These are phyloP conservation scores for Agapornis canus DNA, from an alignment of 2,797 vertebrate genomes.

Conservation along the genomic window DNA sequence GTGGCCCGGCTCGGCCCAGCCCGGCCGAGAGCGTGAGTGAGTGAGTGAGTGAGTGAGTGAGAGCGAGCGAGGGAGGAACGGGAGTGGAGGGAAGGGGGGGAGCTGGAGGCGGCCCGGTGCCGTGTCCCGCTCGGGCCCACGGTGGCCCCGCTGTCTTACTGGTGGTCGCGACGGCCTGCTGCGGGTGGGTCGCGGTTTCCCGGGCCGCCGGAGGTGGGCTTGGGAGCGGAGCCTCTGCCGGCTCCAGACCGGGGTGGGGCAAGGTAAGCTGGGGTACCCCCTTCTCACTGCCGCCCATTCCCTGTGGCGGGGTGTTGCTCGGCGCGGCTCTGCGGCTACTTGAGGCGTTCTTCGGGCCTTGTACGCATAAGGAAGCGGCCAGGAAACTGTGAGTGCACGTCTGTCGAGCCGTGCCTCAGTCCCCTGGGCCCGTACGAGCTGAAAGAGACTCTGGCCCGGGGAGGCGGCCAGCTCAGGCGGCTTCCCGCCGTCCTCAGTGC, in stretches of 20 bases:
- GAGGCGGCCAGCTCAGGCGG: neutral
- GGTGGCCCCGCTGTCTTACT: neutral
- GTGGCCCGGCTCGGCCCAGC: neutral
- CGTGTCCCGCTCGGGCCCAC: neutral
- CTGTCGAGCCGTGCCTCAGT: accelerated
- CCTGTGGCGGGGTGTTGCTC: accelerated
- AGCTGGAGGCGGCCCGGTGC: no score
- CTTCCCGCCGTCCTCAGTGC: accelerated
- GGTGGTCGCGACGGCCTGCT: no score
- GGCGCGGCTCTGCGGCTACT: neutral
- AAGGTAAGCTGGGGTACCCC: neutral
- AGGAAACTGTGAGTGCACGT: neutral
- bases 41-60: neutral
- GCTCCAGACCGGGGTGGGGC: neutral
- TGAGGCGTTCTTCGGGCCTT: accelerated
- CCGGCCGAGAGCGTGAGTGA: neutral
- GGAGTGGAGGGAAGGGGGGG: no score
- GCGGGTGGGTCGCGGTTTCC: no score
- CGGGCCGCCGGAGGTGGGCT: neutral
- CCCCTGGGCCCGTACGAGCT: neutral
- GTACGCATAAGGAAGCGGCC: accelerated
- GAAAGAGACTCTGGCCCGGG: neutral
- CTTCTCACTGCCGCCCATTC: accelerated
- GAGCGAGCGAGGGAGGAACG: no score
- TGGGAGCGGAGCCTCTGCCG: neutral